Percentiles rank a stretch among this genome's conserved stretches.
phyloP scores from a whole-genome alignment of 2,113 vertebrate genomes.

The Drymodes brunneopygia region DNA sequence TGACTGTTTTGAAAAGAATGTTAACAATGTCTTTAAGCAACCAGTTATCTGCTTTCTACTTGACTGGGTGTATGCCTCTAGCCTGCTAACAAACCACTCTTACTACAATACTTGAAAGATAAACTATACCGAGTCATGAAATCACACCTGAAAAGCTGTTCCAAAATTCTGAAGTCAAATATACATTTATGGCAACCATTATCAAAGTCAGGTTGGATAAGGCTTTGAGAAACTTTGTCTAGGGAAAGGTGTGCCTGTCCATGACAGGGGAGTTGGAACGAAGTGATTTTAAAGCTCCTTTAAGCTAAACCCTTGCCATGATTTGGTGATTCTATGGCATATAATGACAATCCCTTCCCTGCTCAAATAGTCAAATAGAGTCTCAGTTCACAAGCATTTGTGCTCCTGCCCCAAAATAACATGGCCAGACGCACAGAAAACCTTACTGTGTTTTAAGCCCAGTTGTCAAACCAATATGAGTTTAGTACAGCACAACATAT shows the following conservation, averaged over 20 bases:
- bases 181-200: background rate
- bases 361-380: background rate
- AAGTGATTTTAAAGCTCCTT: background rate
- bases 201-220: background rate
- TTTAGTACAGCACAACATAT: background rate
- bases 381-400: background rate
- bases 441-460: background rate
- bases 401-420: background rate
- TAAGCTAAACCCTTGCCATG: background rate
- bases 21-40: background rate
- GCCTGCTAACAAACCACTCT: background rate
- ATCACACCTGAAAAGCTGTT: background rate
- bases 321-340: background rate
- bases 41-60: background rate
- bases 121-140: background rate
- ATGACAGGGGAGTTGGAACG: accelerated
- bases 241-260: background rate
- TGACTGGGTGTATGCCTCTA: background rate
- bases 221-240: background rate
- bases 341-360: background rate
- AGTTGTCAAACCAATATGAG: background rate
- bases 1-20: background rate
- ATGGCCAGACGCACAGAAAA: background rate
- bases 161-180: background rate
- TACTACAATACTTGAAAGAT: background rate